Evolutionary conservation across 2,797 vertebrate species (phyloP).

Genomic region (Corythornis leucogaster): DNA sequence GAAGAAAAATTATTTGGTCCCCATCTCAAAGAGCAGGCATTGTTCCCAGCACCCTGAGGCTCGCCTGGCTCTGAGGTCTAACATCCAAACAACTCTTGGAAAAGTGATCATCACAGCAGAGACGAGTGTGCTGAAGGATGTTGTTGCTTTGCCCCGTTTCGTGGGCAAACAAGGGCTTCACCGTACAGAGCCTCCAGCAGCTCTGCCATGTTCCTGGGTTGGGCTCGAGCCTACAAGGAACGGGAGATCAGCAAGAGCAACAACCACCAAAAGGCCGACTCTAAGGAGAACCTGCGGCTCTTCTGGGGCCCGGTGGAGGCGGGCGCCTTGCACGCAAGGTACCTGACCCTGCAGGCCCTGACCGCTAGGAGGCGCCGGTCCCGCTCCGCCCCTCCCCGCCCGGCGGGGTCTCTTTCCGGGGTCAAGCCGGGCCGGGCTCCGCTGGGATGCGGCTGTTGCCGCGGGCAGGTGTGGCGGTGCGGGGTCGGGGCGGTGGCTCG

Average conservation of each 20-base stretch:
- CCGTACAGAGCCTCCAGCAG: background rate
- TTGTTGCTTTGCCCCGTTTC: background rate
- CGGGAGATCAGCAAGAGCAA: too few relatives aligned
- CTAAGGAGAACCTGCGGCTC: accelerated
- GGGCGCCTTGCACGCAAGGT: accelerated
- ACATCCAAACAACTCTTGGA: accelerated
- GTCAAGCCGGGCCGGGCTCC: too few relatives aligned
- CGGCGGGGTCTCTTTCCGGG: background rate
- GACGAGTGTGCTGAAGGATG: accelerated
- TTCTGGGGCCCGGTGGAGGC: accelerated
- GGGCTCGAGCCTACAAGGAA: background rate
- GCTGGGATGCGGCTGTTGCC: background rate
- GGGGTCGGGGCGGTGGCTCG: too few relatives aligned
- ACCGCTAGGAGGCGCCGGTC: background rate
- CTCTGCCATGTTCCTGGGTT: background rate
- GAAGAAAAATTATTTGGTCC: background rate
- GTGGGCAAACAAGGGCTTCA: background rate
- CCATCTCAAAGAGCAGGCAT: background rate
- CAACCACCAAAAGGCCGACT: accelerated
- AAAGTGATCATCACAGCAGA: background rate
- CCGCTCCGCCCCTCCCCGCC: background rate
- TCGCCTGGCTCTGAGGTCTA: background rate
- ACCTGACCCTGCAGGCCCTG: accelerated
- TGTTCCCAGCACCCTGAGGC: background rate
- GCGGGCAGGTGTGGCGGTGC: background rate